Evolutionary conservation across 2,888 invertebrate genomes (phyloP).

Genomic region (Strigamia crassipes): DNA sequence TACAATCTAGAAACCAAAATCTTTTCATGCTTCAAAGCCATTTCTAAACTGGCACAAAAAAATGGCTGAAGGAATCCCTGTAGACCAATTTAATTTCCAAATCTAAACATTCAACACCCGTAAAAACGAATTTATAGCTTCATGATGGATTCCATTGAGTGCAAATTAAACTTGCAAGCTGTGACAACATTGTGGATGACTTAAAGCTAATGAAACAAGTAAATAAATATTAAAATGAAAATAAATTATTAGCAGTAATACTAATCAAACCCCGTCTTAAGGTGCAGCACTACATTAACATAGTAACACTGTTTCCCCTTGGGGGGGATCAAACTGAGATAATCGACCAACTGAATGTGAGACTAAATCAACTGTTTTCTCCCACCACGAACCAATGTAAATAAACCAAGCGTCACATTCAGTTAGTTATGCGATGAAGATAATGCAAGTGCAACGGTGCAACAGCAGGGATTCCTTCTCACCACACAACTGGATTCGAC

Average conservation of each 20-base stretch:
- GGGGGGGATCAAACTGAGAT: neutral
- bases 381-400: neutral
- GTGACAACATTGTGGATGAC: neutral
- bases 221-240: neutral
- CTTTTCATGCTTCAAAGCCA: neutral
- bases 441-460: neutral
- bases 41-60: neutral
- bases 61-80: slow-evolving; percentile 44
- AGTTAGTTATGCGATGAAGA: neutral
- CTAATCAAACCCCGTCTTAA: neutral
- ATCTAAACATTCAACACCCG: neutral
- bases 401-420: neutral
- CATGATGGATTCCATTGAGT: slow-evolving; percentile 22
- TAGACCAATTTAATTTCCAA: neutral
- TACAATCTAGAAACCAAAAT: neutral
- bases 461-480: slow-evolving; percentile 44
- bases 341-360: slow-evolving; percentile 26
- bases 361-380: neutral
- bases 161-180: slow-evolving; percentile 9
- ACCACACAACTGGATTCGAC: slow-evolving; percentile 7
- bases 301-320: slow-evolving; percentile 9
- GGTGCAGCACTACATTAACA: neutral
- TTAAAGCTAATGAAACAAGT: slow-evolving; percentile 13
- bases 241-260: neutral
- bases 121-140: neutral